Base-by-base conservation (phyloP, 1,140 invertebrate species). In the Danaus plexippus region DNA sequence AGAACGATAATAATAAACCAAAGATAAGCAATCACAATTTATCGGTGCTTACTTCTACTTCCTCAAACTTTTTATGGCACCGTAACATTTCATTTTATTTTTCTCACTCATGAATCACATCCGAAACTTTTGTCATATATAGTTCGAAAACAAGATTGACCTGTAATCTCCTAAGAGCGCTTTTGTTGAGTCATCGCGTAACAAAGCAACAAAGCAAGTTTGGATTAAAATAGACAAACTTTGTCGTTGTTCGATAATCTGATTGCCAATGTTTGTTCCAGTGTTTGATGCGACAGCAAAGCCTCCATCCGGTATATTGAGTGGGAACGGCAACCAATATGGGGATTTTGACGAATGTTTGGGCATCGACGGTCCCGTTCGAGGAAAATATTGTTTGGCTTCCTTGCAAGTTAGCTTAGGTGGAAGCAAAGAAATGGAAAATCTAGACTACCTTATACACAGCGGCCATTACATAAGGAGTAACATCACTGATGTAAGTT, bases 311-410 rank as follows among this genome's bases (percentile, higher is more conserved):
- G 90, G 90, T 11, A 77, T 91, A 40, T 69, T 92, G 4, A 90
- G 86, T 61, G 91, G 91, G 1, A 92, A 92, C 65, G 80, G 88
- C 0, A 91, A 91, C 64, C 90, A 91, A 64, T 88, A 89, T 18
- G 90, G 91, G 5, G 91, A 92, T 67, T 91, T 89, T 61, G 90
- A 91, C 75, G 85, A 90, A 63, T 91, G 91, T 64, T 66, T 91
- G n/a, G 76, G 68, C 49, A 67, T 81, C 12, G 80, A 83, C 9
- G 77, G 73, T 3, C 76, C 84, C 0, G 82, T 90, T 0, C 59
- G 79, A 11, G 90, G 90, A 11, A 88, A 91, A 64, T 92, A 92
- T 68, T 92, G 91, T 68, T 73, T 92, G 10, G 87, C 89, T 0
- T 88, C 85, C 9, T 60, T 91, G 5, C 87, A 91, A 62, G 54